A percentile compares a stretch with the other conserved stretches of the same genome.
Conservation (phyloP, 1,140 invertebrate species). For the Zaprionus africanus region DNA sequence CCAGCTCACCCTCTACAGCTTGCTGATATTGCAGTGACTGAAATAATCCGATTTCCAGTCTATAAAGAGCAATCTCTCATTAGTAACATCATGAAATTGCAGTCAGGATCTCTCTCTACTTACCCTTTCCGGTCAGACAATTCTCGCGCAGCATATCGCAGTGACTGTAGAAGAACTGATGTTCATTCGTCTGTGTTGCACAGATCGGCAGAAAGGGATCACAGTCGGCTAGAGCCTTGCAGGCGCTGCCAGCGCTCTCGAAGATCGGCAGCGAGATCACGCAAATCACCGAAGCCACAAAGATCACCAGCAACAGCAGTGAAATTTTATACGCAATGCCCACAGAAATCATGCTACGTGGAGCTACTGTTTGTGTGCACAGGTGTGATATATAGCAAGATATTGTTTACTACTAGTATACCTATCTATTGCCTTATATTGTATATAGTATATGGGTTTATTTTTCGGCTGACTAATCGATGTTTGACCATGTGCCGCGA, state of each 20-base stretch:
- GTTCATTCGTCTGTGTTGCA: constrained; percentile 59
- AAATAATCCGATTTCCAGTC: constrained; percentile 74
- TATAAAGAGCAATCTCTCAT: constrained; percentile 22
- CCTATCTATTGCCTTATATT: not conserved
- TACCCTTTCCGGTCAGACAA: constrained; percentile 76
- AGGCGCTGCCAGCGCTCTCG: constrained; percentile 32
- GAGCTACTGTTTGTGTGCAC: not conserved
- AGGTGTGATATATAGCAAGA: not conserved
- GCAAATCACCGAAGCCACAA: constrained; percentile 37
- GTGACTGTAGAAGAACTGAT: constrained; percentile 81
- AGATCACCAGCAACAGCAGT: constrained; percentile 49
- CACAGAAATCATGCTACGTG: constrained; percentile 13
- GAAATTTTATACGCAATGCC: constrained; percentile 28
- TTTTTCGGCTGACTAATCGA: constrained; percentile 19
- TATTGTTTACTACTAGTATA: not conserved
- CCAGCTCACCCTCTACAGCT: constrained; percentile 31
- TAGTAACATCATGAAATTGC: not conserved
- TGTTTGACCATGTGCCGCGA: constrained; percentile 1
- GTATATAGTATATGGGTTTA: constrained; percentile 6
- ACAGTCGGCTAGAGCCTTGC: constrained; percentile 56
- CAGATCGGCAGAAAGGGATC: constrained; percentile 73
- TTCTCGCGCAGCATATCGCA: constrained; percentile 78
- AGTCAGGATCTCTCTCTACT: not conserved
- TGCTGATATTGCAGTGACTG: constrained; percentile 75
- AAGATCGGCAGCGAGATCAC: constrained; percentile 54